Conservation (phyloP, 2,113 vertebrate genomes). For the Tychaedon coryphoeus region DNA sequence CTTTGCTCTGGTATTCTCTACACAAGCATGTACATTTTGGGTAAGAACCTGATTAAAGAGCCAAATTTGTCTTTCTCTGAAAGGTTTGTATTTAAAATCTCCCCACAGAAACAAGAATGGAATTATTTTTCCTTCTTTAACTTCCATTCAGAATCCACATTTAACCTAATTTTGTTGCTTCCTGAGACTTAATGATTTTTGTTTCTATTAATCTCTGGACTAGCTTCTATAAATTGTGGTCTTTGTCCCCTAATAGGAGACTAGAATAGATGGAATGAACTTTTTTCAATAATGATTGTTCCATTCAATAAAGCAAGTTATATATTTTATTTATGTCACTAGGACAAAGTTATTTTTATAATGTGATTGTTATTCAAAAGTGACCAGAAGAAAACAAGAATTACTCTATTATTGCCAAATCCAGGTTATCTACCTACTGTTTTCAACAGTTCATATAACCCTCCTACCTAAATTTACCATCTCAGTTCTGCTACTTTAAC, state of each 20-base stretch:
- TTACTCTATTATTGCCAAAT: neutral
- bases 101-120: neutral
- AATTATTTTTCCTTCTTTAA: neutral
- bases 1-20: neutral
- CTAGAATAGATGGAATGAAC: neutral
- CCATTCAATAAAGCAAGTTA: neutral
- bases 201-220: neutral
- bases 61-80: neutral
- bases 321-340: neutral
- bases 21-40: rapidly evolving
- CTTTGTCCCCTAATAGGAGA: neutral
- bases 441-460: neutral
- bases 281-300: neutral
- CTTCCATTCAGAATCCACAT: neutral
- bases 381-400: neutral
- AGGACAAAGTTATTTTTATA: neutral
- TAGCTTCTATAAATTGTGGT: neutral
- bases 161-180: neutral
- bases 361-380: neutral
- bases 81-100: neutral
- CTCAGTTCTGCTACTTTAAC: neutral
- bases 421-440: neutral
- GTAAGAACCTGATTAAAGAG: neutral
- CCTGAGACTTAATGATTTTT: neutral
- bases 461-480: neutral